phyloP scores from a whole-genome alignment of 2,113 vertebrate genomes.

The Sturnira hondurensis region DNA sequence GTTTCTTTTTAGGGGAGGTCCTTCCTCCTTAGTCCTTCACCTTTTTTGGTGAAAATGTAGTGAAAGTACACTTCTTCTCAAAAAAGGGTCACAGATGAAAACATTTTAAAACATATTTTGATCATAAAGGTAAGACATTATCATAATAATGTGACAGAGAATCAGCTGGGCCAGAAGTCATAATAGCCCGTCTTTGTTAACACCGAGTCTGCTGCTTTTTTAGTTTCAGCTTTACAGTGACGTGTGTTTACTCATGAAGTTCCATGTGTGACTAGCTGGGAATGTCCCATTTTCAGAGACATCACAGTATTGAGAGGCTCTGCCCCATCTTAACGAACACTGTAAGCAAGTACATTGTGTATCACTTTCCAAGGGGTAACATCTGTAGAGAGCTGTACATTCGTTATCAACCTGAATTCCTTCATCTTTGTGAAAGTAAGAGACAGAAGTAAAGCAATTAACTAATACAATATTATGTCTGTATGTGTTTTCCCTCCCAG shows the following conservation, averaged over 20 bases:
- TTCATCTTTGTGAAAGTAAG: neutral
- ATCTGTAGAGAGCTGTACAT: neutral
- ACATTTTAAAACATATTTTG: neutral
- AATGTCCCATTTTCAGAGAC: neutral
- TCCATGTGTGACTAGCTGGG: neutral
- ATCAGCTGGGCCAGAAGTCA: neutral
- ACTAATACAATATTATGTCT: neutral
- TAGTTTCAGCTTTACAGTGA: neutral
- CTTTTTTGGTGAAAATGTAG: neutral
- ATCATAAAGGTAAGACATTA: neutral
- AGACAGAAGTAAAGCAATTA: neutral
- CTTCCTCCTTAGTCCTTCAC: neutral
- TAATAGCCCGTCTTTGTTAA: neutral
- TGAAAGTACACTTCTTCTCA: neutral
- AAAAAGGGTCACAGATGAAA: neutral
- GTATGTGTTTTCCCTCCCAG: slow-evolving; percentile 77
- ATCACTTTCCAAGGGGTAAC: neutral
- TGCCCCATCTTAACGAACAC: neutral
- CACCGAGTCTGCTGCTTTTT: neutral
- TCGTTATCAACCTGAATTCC: neutral
- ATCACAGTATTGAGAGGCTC: neutral
- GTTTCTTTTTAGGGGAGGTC: too few relatives aligned
- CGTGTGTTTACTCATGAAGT: neutral
- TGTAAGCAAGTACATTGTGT: neutral
- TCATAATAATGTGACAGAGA: neutral